A percentile compares a stretch with the other conserved stretches of the same genome.
phyloP scores from a whole-genome alignment of 2,113 vertebrate species.

The Aspiorhynchus laticeps region DNA sequence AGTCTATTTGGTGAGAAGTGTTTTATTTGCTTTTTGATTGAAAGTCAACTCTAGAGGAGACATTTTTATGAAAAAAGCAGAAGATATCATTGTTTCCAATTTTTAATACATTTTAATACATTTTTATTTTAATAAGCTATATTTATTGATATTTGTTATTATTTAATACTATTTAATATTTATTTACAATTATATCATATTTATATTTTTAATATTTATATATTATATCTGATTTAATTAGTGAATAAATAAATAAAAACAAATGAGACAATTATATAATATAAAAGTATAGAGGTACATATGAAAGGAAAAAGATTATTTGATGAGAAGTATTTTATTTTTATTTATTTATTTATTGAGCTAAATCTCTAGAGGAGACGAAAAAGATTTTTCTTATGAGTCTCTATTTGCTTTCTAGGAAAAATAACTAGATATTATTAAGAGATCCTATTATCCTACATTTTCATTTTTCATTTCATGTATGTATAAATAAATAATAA shows the following conservation, averaged over 20 bases:
- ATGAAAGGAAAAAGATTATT: background rate
- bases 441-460: background rate
- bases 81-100: no score
- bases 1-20: no score
- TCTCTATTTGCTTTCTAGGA: background rate
- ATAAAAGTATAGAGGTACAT: background rate
- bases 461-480: no score
- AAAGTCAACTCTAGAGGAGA: no score
- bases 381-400: background rate
- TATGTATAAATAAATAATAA: no score
- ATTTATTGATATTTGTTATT: background rate
- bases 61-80: no score
- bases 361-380: background rate
- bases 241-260: background rate
- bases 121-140: background rate
- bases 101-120: no score
- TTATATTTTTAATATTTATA: background rate
- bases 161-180: background rate
- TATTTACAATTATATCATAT: background rate
- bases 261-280: background rate
- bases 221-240: background rate
- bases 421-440: background rate
- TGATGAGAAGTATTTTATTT: background rate
- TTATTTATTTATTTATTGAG: background rate
- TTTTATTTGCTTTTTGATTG: no score